A percentile compares a stretch with the other conserved stretches of the same genome.
Evolutionary conservation across 2,888 invertebrate genomes (phyloP).

Genomic region (Netelia inedita): DNA sequence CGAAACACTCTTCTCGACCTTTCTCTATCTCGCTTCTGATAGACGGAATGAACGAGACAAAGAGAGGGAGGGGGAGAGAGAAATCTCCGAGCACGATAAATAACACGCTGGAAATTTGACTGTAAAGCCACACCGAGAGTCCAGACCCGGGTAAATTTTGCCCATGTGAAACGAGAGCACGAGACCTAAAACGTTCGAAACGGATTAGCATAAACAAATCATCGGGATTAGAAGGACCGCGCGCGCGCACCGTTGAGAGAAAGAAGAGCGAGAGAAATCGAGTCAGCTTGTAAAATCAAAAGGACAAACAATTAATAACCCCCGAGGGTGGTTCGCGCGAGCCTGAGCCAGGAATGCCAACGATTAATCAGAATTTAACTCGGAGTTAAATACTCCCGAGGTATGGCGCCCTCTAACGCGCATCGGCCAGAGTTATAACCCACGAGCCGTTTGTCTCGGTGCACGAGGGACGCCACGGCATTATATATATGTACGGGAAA

Average conservation of each 20-base stretch:
- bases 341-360: slow-evolving; percentile 67
- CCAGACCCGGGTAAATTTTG: slow-evolving; percentile 34
- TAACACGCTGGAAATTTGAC: slow-evolving; percentile 46
- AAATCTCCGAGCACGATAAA: slow-evolving; percentile 55
- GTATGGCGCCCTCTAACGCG: slow-evolving; percentile 49
- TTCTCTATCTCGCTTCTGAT: slow-evolving; percentile 38
- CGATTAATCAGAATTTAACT: slow-evolving; percentile 84
- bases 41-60: slow-evolving; percentile 4
- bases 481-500: not conserved
- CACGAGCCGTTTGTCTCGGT: slow-evolving; percentile 54
- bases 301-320: slow-evolving; percentile 84
- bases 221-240: slow-evolving; percentile 81
- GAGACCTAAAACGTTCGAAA: slow-evolving; percentile 63
- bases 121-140: slow-evolving; percentile 30
- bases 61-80: slow-evolving; percentile 4
- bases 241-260: slow-evolving; percentile 49
- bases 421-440: slow-evolving; percentile 40
- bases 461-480: slow-evolving; percentile 23
- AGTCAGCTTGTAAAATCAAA: slow-evolving; percentile 81
- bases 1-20: slow-evolving; percentile 65
- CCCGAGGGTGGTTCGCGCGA: slow-evolving; percentile 44
- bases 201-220: slow-evolving; percentile 84
- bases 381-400: slow-evolving; percentile 79
- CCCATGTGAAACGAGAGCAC: slow-evolving; percentile 36
- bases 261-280: slow-evolving; percentile 63